Evolutionary conservation across 2,797 vertebrate species (phyloP).

Genomic region (Pseudotriccus pelzelni): DNA sequence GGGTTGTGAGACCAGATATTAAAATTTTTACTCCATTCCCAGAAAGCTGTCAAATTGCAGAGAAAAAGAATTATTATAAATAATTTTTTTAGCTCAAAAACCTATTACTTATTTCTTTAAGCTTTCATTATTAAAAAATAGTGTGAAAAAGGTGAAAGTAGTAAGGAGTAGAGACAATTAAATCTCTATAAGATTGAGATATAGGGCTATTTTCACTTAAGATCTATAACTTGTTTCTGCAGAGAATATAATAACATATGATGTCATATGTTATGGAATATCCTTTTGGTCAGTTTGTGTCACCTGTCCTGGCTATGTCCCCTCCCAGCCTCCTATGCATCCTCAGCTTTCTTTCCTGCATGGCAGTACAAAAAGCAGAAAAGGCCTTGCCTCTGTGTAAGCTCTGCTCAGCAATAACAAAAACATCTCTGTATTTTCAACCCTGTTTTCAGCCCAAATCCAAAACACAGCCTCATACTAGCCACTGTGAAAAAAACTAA

Average conservation of each 20-base stretch:
- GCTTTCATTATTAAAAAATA: background rate
- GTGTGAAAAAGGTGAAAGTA: background rate
- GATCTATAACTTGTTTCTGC: background rate
- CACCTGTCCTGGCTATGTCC: background rate
- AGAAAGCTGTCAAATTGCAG: background rate
- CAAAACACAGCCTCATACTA: background rate
- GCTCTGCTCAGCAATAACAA: background rate
- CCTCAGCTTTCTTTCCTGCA: no score
- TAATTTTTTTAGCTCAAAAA: background rate
- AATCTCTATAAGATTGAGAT: background rate
- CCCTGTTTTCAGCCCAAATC: background rate
- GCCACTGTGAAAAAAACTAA: background rate
- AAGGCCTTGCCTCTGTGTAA: background rate
- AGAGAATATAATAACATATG: background rate
- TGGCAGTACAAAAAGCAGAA: background rate
- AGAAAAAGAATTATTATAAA: background rate
- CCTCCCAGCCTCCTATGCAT: background rate
- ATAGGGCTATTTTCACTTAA: background rate
- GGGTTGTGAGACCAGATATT: background rate
- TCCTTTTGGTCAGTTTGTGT: background rate
- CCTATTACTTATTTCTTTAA: background rate
- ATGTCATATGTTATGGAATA: background rate
- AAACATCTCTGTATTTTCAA: background rate
- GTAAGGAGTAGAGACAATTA: background rate
- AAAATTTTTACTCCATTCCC: background rate